These are phyloP conservation scores for Ernsta delagoae DNA, from an alignment of 2,888 invertebrate genomes.

Conservation along the genomic window DNA sequence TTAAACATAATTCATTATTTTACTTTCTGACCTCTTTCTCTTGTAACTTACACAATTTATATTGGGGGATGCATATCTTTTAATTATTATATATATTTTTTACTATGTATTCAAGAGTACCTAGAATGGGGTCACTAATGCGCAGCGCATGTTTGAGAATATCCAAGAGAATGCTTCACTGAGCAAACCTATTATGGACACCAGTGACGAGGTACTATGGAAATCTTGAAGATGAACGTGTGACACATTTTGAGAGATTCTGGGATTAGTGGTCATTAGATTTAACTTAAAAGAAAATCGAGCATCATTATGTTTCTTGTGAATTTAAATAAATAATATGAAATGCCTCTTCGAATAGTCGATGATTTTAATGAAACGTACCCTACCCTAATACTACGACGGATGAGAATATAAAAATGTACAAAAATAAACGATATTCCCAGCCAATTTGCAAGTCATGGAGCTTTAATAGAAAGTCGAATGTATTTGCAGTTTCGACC, in stretches of 20 bases:
- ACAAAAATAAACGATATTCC: background rate
- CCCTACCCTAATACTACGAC: background rate
- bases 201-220: constrained; percentile 66
- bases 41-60: too few relatives aligned
- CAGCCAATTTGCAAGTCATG: constrained; percentile 5
- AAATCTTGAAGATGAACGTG: constrained; percentile 56
- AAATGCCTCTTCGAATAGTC: background rate
- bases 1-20: background rate
- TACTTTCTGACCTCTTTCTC: background rate
- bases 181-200: constrained; percentile 71
- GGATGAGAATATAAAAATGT: background rate
- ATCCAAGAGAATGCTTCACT: constrained; percentile 72
- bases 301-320: background rate
- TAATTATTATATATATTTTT: too few relatives aligned
- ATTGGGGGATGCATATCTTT: too few relatives aligned
- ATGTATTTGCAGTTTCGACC: constrained; percentile 19
- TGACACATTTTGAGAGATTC: constrained; percentile 36
- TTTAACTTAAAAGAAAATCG: constrained; percentile 23
- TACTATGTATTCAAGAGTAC: too few relatives aligned
- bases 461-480: constrained; percentile 19
- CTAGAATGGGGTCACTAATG: constrained; percentile 51
- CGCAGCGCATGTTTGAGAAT: constrained; percentile 69
- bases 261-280: constrained; percentile 27
- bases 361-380: too few relatives aligned
- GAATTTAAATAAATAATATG: background rate